Evolutionary conservation across 2,888 invertebrate genomes (phyloP), one percentile per base, ranked within the genome.

Genomic region (Drosophila mimetica): DNA sequence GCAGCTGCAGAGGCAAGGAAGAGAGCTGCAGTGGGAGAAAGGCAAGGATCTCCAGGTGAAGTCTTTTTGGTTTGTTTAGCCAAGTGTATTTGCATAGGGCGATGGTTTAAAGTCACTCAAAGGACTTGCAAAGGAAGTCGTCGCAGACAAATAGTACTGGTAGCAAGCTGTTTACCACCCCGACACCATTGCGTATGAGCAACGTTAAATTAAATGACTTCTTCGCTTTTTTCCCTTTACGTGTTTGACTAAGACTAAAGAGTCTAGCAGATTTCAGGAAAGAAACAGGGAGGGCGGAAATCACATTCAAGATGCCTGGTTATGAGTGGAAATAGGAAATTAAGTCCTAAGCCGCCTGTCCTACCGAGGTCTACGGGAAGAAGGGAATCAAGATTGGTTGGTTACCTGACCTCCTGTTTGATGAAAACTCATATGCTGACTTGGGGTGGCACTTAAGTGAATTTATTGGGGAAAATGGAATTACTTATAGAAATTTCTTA

Each of bases 131-230:
- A 53, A 57, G 51, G 41, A 34, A 61, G 47, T 53, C 54, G 60
- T 50, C 13, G 20, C 34, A 52, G 37, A 42, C 54, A 63, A 51
- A 39, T n/a, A 46, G 34, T 14, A 13, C 9, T 34, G 14, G 28
- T 4, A 41, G 39, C 11, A 30, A 37, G 39, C 61, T 54, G 54
- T 54, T 60, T 32, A 14, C 22, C 47, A 52, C 32, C 51, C n/a
- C n/a, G 14, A 1, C 42, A 42, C 14, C 76, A 60, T 48, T 57
- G 36, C 76, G 76, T 82, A 82, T 79, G 77, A 63, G 77, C 67
- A 75, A 79, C 74, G 77, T 82, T 82, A 82, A 82, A 82, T 79
- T 79, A 44, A 25, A 25, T 75, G 77, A 79, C 80, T 78, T 77
- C 32, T 58, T 54, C 55, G 65, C 59, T 39, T 28, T 28, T 34